These are phyloP conservation scores for Tragulus kanchil DNA, from an alignment of 2,113 vertebrate species.

Conservation along the genomic window DNA sequence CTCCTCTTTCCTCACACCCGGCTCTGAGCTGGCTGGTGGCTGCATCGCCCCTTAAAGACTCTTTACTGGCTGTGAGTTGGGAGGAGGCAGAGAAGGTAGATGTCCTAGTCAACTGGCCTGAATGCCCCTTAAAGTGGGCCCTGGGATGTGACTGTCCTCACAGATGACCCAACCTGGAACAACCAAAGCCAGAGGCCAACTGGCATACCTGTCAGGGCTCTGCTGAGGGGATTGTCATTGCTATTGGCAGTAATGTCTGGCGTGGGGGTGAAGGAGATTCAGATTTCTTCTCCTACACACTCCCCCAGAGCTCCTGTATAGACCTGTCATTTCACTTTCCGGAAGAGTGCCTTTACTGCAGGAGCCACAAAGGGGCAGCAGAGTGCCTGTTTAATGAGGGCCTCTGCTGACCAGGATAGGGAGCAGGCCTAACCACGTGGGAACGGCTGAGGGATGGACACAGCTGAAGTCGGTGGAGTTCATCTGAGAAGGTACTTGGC, in stretches of 20 bases:
- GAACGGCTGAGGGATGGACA: neutral
- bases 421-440: neutral
- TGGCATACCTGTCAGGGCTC: neutral
- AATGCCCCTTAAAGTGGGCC: neutral
- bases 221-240: neutral
- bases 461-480: neutral
- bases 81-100: neutral
- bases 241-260: neutral
- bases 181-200: neutral
- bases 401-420: neutral
- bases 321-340: neutral
- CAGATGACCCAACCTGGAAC: neutral
- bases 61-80: neutral
- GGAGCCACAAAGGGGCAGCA: conserved; percentile 73
- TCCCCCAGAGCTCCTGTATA: neutral
- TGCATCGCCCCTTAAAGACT: neutral
- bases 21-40: neutral
- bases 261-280: neutral
- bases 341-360: neutral
- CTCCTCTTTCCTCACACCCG: neutral
- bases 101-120: neutral
- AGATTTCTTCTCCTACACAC: neutral
- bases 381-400: conserved; percentile 30
- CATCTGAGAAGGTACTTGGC: neutral
- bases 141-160: neutral